Evolutionary conservation across 2,113 vertebrate species (phyloP).

Genomic region (Dolichallabes microphthalmus): DNA sequence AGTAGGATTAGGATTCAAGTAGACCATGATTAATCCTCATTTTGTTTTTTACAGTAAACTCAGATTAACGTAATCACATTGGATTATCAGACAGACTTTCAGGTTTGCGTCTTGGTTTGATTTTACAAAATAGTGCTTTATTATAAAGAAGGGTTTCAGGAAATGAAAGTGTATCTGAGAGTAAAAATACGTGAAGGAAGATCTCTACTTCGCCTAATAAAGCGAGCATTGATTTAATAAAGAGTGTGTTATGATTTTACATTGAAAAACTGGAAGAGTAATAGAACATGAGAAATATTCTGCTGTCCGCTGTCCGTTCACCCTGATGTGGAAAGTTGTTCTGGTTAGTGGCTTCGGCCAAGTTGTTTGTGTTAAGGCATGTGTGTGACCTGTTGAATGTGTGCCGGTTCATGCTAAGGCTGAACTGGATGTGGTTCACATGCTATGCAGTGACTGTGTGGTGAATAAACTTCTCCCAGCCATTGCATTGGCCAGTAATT

Average conservation of each 20-base stretch:
- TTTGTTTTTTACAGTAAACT: not conserved
- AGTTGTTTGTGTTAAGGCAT: too few relatives aligned
- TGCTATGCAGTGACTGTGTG: too few relatives aligned
- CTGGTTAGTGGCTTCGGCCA: too few relatives aligned
- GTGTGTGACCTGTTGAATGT: too few relatives aligned
- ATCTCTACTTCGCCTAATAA: not conserved
- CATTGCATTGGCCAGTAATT: too few relatives aligned
- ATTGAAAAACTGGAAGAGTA: not conserved
- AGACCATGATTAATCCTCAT: not conserved
- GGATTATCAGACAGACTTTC: not conserved
- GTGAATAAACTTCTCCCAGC: too few relatives aligned
- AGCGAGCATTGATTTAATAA: not conserved
- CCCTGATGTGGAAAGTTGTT: too few relatives aligned
- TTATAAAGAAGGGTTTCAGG: not conserved
- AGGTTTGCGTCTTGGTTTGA: not conserved
- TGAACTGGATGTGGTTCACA: too few relatives aligned
- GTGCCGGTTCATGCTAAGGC: too few relatives aligned
- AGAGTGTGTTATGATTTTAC: not conserved
- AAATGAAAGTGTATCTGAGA: not conserved
- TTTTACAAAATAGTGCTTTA: not conserved
- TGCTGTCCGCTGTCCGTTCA: too few relatives aligned
- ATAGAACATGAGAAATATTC: too few relatives aligned
- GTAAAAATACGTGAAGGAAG: not conserved
- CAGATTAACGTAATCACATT: not conserved
- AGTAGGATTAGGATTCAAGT: not conserved